Conservation (phyloP, 2,797 vertebrate species). For the Cyprinodon diabolis region DNA sequence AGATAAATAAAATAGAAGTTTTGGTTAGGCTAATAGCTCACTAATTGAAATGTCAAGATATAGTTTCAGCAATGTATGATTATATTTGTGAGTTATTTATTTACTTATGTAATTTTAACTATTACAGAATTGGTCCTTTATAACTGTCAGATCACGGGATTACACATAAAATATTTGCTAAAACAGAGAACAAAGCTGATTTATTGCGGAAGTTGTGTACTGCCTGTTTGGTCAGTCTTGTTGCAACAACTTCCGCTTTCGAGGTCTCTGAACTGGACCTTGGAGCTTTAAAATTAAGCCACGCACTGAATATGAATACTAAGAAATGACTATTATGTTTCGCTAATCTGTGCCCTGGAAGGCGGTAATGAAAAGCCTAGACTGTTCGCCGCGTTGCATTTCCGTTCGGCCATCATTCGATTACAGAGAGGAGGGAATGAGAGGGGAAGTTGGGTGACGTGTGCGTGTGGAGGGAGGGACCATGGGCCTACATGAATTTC, state of each 20-base stretch:
- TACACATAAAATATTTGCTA: neutral
- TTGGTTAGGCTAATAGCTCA: too few relatives aligned
- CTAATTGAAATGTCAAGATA: too few relatives aligned
- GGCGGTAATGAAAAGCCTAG: neutral
- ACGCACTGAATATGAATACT: conserved; percentile 41
- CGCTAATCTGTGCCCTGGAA: neutral
- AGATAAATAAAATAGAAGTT: too few relatives aligned
- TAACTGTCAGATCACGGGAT: neutral
- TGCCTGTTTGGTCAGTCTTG: conserved; percentile 1
- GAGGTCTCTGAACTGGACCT: conserved; percentile 14
- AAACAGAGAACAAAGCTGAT: neutral
- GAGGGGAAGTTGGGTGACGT: conserved; percentile 42
- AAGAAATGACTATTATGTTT: neutral
- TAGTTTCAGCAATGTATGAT: too few relatives aligned
- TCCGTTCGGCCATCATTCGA: conserved; percentile 37
- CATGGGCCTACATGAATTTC: conserved; percentile 20
- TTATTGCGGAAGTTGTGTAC: neutral
- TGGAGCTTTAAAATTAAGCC: conserved; percentile 35
- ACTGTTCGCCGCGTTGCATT: conserved; percentile 13
- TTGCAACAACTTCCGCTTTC: conserved; percentile 19
- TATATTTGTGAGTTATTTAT: too few relatives aligned
- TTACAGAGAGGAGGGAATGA: neutral
- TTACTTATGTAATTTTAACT: too few relatives aligned
- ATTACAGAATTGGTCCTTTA: neutral
- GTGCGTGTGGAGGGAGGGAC: neutral